These are phyloP conservation scores for Papilio gigon DNA, from an alignment of 2,888 invertebrate genomes.

Conservation along the genomic window DNA sequence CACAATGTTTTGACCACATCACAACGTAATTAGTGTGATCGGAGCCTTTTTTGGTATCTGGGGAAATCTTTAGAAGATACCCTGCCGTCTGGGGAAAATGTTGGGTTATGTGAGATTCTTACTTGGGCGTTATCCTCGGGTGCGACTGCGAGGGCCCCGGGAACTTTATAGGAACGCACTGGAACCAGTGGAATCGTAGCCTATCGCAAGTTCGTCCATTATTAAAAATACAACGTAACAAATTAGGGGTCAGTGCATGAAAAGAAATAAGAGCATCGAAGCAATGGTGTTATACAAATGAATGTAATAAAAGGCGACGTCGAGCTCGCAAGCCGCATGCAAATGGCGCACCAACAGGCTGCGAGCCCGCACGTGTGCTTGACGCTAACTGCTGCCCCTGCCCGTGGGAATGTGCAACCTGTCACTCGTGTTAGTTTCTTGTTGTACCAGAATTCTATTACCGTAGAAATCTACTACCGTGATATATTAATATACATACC, in stretches of 20 bases:
- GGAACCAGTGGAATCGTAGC: no score
- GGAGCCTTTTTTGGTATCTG: no score
- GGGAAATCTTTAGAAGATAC: no score
- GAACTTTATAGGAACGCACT: no score
- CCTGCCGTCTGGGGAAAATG: no score
- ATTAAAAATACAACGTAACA: background rate
- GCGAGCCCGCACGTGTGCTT: slow-evolving; percentile 8
- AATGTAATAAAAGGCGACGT: slow-evolving; percentile 8
- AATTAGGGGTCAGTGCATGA: background rate
- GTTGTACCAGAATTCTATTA: background rate
- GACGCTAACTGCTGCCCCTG: slow-evolving; percentile 7
- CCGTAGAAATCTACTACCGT: background rate
- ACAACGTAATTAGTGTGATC: no score
- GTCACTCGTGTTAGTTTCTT: slow-evolving; percentile 3
- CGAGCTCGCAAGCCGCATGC: slow-evolving; percentile 18
- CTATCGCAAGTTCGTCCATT: no score
- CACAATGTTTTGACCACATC: no score
- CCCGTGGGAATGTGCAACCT: slow-evolving; percentile 6
- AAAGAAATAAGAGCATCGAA: background rate
- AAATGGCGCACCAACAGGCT: slow-evolving; percentile 3
- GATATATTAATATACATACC: no score
- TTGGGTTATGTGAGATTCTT: no score
- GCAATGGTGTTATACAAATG: background rate
- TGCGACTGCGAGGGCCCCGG: no score
- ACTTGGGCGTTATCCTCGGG: no score